Conservation (phyloP, 2,888 invertebrate genomes). For the Anticlea derivata region DNA sequence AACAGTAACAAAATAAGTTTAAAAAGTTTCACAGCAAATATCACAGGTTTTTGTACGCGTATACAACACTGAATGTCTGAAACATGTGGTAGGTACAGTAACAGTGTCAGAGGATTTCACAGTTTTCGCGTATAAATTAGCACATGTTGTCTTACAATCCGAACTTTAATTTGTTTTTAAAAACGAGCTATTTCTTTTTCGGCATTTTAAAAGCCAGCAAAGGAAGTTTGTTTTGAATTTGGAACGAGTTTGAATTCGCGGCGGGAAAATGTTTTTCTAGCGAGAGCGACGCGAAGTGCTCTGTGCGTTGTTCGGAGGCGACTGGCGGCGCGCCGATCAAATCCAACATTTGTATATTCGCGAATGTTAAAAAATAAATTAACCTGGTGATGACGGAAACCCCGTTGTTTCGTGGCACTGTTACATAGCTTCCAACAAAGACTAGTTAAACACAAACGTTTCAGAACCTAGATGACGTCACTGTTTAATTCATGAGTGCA, state of each 20-base stretch:
- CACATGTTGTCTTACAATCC: conserved; percentile 52
- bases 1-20: conserved; percentile 27
- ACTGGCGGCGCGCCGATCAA: conserved; percentile 70
- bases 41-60: conserved; percentile 58
- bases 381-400: conserved; percentile 72
- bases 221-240: conserved; percentile 48
- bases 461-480: background rate
- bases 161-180: conserved; percentile 28
- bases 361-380: conserved; percentile 75
- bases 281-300: conserved; percentile 56
- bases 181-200: conserved; percentile 71
- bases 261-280: conserved; percentile 59
- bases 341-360: conserved; percentile 74
- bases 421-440: conserved; percentile 56
- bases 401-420: conserved; percentile 55
- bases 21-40: conserved; percentile 70
- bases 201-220: conserved; percentile 62
- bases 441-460: background rate
- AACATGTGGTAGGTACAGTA: conserved; percentile 56
- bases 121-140: conserved; percentile 43
- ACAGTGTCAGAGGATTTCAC: conserved; percentile 64
- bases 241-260: conserved; percentile 63
- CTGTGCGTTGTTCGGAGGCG: conserved; percentile 70
- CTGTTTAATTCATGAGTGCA: background rate
- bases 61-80: conserved; percentile 44